A percentile compares a stretch with the other conserved stretches of the same genome.
Evolutionary conservation across 2,113 vertebrate species (phyloP).

Genomic region (Noctilio leporinus): DNA sequence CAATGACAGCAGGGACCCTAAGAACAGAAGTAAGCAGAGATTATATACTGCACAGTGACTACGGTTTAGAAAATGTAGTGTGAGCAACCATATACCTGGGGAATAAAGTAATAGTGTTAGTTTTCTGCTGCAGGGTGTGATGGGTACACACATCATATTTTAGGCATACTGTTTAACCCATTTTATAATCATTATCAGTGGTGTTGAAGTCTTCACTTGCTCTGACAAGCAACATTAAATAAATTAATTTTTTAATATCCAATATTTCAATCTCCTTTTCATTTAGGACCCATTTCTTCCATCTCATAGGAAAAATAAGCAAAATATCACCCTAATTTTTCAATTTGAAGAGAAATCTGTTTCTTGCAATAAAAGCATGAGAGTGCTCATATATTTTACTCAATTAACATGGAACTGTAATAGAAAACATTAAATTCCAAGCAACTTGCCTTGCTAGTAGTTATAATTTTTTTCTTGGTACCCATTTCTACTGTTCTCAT

Average conservation of each 20-base stretch:
- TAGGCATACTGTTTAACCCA: background rate
- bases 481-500: slow-evolving; percentile 30
- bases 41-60: background rate
- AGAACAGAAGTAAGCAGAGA: background rate
- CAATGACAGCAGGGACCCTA: background rate
- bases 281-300: background rate
- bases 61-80: background rate
- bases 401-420: background rate
- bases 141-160: background rate
- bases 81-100: background rate
- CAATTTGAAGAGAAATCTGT: background rate
- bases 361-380: background rate
- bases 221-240: background rate
- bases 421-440: background rate
- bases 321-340: background rate
- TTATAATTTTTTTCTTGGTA: background rate
- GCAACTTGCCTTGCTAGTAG: background rate
- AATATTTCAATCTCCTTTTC: background rate
- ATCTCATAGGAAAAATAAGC: background rate
- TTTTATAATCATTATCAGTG: background rate
- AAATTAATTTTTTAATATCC: background rate
- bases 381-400: background rate
- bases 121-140: background rate
- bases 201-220: background rate
- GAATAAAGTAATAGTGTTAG: background rate